phyloP scores from a whole-genome alignment of 2,113 vertebrate species.

The Corythaeola cristata region DNA sequence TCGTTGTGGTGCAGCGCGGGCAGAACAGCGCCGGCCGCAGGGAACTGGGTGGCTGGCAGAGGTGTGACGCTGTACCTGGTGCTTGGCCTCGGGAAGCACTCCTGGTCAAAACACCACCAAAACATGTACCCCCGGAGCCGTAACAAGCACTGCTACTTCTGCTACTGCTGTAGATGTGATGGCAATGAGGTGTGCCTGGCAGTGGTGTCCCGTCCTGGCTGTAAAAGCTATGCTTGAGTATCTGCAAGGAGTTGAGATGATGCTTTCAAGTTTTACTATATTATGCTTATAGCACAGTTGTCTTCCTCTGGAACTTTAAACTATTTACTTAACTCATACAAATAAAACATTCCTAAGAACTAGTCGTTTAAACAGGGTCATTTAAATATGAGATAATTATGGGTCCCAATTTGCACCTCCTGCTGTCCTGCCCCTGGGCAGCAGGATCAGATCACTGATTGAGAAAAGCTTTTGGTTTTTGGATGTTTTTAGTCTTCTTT shows the following conservation, averaged over 20 bases:
- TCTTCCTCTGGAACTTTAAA: background rate
- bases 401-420: background rate
- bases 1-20: background rate
- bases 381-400: background rate
- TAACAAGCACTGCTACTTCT: background rate
- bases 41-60: background rate
- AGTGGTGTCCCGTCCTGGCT: rapidly evolving
- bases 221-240: background rate
- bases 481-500: background rate
- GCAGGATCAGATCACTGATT: background rate
- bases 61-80: background rate
- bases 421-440: background rate
- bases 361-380: background rate
- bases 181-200: background rate
- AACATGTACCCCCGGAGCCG: background rate
- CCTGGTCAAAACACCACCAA: no score
- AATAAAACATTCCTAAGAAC: background rate
- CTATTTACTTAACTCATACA: background rate
- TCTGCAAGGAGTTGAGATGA: background rate
- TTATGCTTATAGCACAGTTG: background rate
- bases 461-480: background rate
- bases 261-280: background rate
- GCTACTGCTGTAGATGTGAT: background rate
- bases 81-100: background rate
- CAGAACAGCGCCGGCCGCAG: background rate